Evolutionary conservation across 2,113 vertebrate genomes (phyloP), one percentile per base, ranked within the genome.

Genomic region (Rhadina sibilatrix): DNA sequence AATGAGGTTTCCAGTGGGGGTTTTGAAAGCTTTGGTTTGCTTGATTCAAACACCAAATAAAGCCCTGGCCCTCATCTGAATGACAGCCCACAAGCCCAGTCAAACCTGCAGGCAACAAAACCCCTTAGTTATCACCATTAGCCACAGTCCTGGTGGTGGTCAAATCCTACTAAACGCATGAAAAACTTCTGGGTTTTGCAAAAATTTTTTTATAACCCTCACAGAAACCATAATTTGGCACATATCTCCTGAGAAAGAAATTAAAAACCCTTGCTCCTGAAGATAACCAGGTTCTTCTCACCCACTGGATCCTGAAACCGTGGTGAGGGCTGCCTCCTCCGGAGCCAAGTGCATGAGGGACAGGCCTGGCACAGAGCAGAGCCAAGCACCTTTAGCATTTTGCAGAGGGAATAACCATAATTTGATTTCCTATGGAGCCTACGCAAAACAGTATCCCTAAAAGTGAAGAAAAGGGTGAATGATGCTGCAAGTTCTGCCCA

Each of bases 401-500:
- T 49, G 17, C 14, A 50, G 28, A 37, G 16, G 9, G 8, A 64
- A 40, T 37, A 74, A 14, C n/a, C 11, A 12, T 23, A 6, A 22
- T 8, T 61, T 57, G 14, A 25, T 81, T 91, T 81, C 31, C 17
- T 1, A 1, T n/a, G 42, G 23, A 74, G 4, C 30, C 31, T 47
- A 19, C 0, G 0, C 9, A 52, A 49, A 78, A 79, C n/a, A 61
- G 7, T 15, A 35, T 0, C 2, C 23, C 25, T 20, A 49, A 74
- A 35, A 57, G 19, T 1, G 10, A 81, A 91, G 12, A 44, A 40
- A 63, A 59, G 1, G 4, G 2, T 47, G 14, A 33, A 31, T 20
- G 17, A 17, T 7, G 10, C 64, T 83, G 16, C 24, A 65, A 5
- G 10, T 4, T 69, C 49, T 89, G 30, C 8, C 22, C 44, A 61